Percentiles rank a stretch among this genome's conserved stretches.
Conservation (phyloP, 1,140 invertebrate species). For the Nylanderia fulva region DNA sequence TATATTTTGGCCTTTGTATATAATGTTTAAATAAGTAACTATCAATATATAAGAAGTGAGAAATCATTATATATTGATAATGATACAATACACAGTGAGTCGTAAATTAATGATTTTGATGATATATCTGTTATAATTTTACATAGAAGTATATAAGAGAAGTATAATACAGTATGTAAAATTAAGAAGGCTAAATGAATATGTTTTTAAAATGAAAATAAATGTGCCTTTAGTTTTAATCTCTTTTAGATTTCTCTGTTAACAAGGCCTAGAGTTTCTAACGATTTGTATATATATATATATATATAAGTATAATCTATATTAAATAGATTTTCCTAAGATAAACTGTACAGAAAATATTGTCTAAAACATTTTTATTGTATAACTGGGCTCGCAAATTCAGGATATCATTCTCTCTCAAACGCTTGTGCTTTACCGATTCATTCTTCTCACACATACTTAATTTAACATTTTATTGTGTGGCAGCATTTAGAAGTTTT, state of each 20-base stretch:
- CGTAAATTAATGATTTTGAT: slow-evolving; percentile 43
- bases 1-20: slow-evolving; percentile 37
- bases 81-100: slow-evolving; percentile 6
- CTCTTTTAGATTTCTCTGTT: slow-evolving; percentile 42
- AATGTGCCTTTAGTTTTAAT: slow-evolving; percentile 44
- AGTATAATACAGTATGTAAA: slow-evolving; percentile 25
- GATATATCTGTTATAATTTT: slow-evolving; percentile 27
- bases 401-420: slow-evolving; percentile 1
- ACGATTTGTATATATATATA: slow-evolving; percentile 11
- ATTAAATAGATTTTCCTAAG: slow-evolving; percentile 52
- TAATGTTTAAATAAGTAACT: slow-evolving; percentile 35
- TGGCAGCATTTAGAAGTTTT: slow-evolving; percentile 37
- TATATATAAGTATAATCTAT: slow-evolving; percentile 55
- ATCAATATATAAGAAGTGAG: not conserved
- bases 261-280: slow-evolving; percentile 40
- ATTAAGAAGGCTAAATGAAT: slow-evolving; percentile 38
- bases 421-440: slow-evolving; percentile 25
- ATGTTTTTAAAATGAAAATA: slow-evolving; percentile 35
- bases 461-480: slow-evolving; percentile 37
- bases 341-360: slow-evolving; percentile 64
- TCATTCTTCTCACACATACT: slow-evolving; percentile 42
- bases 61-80: slow-evolving; percentile 24
- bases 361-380: slow-evolving; percentile 61
- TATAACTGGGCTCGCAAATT: slow-evolving; percentile 40
- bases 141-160: slow-evolving; percentile 30